Base-by-base conservation (phyloP, 2,888 invertebrate species). In the Pristionchus exspectatus region DNA sequence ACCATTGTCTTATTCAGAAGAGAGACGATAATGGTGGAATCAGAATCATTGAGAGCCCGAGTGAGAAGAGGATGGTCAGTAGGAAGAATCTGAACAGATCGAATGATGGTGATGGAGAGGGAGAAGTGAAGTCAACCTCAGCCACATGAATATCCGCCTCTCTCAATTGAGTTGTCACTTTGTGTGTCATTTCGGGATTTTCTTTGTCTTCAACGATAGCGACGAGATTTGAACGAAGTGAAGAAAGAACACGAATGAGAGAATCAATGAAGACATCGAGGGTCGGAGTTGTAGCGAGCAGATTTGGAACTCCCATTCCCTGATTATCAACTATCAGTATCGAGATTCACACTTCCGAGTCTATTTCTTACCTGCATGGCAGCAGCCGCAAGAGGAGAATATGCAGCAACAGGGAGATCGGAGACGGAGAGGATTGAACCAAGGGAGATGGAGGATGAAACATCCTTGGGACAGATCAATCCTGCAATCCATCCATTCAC, bases 391-490 rank as follows among this genome's bases (percentile, higher is more conserved):
- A 90, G 91, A 14, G 93, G 91, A 30, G 92, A 93, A 90, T 94
- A 95, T 3, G 94, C 93, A n/a, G 92, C 93, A 5, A 94, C 92
- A 24, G 94, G 93, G 54, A 95, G 87, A 27, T 91, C 91, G 27
- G 93, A 92, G 12, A 94, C 92, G 24, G 92, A 91, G 24, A 95
- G 91, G 50, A 94, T 90, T 44, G 92, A 92, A 54, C 93, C 93
- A 24, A 94, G 91, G 21, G 92, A 91, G 63, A 91, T 89, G 14
- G 94, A 92, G 7, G 94, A 93, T 24, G 90, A 86, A 27, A 91
- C 91, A 89, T 95, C 94, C 88, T 93, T 94, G 38, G 95, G 94
- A 33, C 93, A 91, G 54, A 95, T 91, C 24, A 95, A 89, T 21
- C 93, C 94, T 93, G 81, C 54, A 91, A 81, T 3, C 21, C 4